phyloP scores from a whole-genome alignment of 2,888 invertebrate genomes.

The Axea sp. region DNA sequence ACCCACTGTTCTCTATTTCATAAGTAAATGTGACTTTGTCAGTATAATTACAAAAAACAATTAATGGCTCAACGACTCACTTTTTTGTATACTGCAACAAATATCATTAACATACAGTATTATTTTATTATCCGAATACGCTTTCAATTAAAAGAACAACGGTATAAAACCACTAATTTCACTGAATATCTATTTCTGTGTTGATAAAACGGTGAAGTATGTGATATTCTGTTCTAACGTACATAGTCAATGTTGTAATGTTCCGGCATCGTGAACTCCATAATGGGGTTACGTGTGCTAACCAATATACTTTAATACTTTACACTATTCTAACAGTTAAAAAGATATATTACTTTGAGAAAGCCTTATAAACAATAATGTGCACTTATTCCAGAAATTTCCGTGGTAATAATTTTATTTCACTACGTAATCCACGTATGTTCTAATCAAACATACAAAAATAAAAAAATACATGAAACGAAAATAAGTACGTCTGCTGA shows the following conservation, averaged over 20 bases:
- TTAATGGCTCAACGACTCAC: no score
- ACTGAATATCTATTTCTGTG: slow-evolving; percentile 70
- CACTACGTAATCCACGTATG: background rate
- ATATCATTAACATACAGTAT: no score
- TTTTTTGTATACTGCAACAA: no score
- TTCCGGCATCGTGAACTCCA: slow-evolving; percentile 74
- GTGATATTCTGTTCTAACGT: slow-evolving; percentile 64
- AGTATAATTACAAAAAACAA: no score
- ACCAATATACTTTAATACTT: slow-evolving; percentile 44
- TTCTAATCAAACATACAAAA: slow-evolving; percentile 2
- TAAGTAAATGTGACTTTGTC: no score
- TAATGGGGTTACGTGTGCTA: slow-evolving; percentile 72
- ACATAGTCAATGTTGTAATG: slow-evolving; percentile 75
- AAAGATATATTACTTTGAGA: slow-evolving; percentile 74
- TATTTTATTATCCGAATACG: no score
- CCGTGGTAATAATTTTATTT: slow-evolving; percentile 16
- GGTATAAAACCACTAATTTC: no score
- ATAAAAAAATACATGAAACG: no score
- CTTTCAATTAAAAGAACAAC: no score
- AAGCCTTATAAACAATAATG: slow-evolving; percentile 76
- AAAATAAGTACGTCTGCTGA: no score
- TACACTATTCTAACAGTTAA: slow-evolving; percentile 72
- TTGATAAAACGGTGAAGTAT: slow-evolving; percentile 67
- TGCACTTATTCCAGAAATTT: slow-evolving; percentile 68
- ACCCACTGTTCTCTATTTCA: no score